A percentile compares a stretch with the other conserved stretches of the same genome.
Evolutionary conservation across 1,140 invertebrate genomes (phyloP).

Genomic region (Diprion similis): DNA sequence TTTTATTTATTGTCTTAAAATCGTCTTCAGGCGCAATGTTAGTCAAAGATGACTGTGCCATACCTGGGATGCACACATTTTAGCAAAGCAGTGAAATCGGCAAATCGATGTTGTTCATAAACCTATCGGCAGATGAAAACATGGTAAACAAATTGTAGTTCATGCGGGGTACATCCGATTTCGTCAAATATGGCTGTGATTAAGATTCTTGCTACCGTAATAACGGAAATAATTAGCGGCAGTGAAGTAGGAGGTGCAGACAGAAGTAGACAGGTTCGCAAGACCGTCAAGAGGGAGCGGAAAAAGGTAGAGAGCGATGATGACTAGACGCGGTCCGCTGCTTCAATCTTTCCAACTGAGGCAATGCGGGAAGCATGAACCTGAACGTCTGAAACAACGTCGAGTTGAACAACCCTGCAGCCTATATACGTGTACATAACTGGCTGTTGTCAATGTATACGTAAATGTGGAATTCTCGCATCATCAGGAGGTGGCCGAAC

Average conservation of each 20-base stretch:
- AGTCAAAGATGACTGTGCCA: too few relatives aligned
- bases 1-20: too few relatives aligned
- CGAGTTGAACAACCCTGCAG: constrained; percentile 7
- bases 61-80: too few relatives aligned
- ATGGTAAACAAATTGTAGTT: too few relatives aligned
- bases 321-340: constrained; percentile 6
- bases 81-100: too few relatives aligned
- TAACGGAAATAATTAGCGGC: background rate
- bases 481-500: too few relatives aligned
- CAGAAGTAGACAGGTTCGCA: background rate
- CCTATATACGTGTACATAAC: background rate
- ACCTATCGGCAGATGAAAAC: too few relatives aligned
- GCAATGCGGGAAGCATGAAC: background rate
- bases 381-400: constrained; percentile 1
- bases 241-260: background rate
- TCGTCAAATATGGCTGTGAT: background rate
- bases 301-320: background rate
- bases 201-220: background rate
- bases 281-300: background rate
- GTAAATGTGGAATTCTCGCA: background rate
- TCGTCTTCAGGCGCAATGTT: too few relatives aligned
- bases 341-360: background rate
- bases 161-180: background rate
- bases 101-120: too few relatives aligned
- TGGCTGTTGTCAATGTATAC: background rate